Base-by-base conservation (phyloP, 2,113 vertebrate genomes). In the Pterophyllum scalare region DNA sequence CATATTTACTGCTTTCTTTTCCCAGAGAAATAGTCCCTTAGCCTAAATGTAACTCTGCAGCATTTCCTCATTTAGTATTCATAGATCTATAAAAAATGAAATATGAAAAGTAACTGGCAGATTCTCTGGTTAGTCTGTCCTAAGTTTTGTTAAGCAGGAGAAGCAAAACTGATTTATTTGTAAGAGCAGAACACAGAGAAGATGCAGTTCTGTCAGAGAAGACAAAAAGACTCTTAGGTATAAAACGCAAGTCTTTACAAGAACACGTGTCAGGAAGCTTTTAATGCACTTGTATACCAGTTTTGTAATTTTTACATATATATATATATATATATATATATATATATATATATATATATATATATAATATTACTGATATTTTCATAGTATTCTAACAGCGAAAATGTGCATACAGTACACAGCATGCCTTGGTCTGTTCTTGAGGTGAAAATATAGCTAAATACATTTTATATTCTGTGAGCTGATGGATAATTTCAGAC, bases 401-500 rank as follows among this genome's bases (percentile, higher is more conserved):
- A 49, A 7, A 6, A n/a, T 6, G 26, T 10, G 10, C 5, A 6
- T n/a, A 19, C 59, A 20, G 59, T 9, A 17, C 64, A 46, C 38
- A 46, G 40, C 40, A 70, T 28, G 15, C 40, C 9, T 49, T 12
- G 15, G 40, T 67, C 62, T 26, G 2, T 62, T 40, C 1, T 7
- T 2, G 46, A 49, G 40, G 43, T 67, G 46, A 67, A 19, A 17
- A 67, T 0, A 26, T 3, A 43, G 0, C 64, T 1, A 46, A 1
- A 15, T 19, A 43, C 49, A 70, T 20, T 70, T 28, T 28, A 67
- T 49, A 49, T 7, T 15, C 22, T 67, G 64, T 67, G 64, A 67
- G 38, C 64, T 6, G 38, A 46, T 0, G 14, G 38, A 0, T 67
- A 8, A 19, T 67, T 67, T 67, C 64, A 67, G 64, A 15, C 64